Evolutionary conservation across 2,888 invertebrate species (phyloP), one percentile per base, ranked within the genome.

Genomic region (Lasiommata megera): DNA sequence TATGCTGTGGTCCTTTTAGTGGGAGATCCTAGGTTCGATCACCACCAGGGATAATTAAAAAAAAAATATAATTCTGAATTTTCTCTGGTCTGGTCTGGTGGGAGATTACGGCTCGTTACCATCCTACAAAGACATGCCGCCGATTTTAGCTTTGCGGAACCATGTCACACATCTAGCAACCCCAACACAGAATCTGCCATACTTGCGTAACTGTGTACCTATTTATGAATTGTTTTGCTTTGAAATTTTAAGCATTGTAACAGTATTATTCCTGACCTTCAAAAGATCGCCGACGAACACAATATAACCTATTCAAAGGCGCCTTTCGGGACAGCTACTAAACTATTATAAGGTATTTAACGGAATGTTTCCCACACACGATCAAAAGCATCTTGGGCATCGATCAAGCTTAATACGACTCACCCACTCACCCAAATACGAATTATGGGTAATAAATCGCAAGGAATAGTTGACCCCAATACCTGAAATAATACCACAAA

Each of bases 381-480:
- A 52, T 54, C 48, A 28, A 54, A 63, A 61, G 41, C 54, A 58
- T 43, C 43, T 12, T 61, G 58, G 40, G 31, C 52, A 76, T 76
- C 71, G 64, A 73, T 79, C 74, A 73, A 66, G 61, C 62, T 63
- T 71, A 76, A 74, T 74, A 67, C 67, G 66, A 64, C 68, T 79
- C 83, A 77, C 82, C 83, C 77, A 77, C 79, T 79, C 82, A 77
- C 82, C 83, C 77, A 77, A 79, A 72, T 63, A 70, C 54, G 60
- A 54, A 44, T 58, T 59, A 50, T 52, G 54, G 55, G 41, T 65
- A 63, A 70, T 70, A 67, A 72, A 74, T 75, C 74, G 54, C 56
- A 54, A 62, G 46, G 23, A 72, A 74, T 75, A 70, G 69, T 68
- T 82, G 81, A 84, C 85, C 85, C 79, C 64, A 74, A 70, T 69